Evolutionary conservation across 2,113 vertebrate genomes (phyloP).

Genomic region (Labeo rohita): DNA sequence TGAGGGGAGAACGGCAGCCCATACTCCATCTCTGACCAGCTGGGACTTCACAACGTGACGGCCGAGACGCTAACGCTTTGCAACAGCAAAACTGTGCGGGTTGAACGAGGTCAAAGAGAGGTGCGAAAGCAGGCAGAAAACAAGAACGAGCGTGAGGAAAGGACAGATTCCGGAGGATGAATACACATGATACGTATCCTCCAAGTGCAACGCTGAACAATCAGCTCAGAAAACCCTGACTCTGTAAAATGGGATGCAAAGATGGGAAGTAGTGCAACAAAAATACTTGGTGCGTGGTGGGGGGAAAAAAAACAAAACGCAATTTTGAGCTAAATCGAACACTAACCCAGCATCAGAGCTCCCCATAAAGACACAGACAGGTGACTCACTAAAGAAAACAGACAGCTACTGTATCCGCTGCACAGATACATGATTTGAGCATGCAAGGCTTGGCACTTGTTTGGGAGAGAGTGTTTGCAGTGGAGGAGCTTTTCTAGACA

Average conservation of each 20-base stretch:
- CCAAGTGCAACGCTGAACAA: conserved; percentile 64
- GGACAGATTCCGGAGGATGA: conserved; percentile 1
- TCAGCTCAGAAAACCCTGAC: conserved; percentile 64
- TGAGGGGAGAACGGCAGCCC: background rate
- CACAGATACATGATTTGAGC: conserved; percentile 47
- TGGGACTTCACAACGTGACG: conserved; percentile 12
- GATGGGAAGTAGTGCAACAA: conserved; percentile 51
- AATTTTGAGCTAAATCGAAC: background rate
- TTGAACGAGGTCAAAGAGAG: conserved; percentile 37
- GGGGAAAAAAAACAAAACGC: background rate
- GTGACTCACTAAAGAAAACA: conserved; percentile 36
- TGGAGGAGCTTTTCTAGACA: conserved; percentile 8
- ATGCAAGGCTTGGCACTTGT: conserved; percentile 1
- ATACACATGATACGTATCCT: conserved; percentile 56
- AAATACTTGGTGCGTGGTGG: conserved; percentile 12
- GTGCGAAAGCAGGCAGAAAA: conserved; percentile 41
- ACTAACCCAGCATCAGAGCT: conserved; percentile 22
- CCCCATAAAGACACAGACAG: conserved; percentile 17
- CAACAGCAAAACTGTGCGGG: conserved; percentile 43
- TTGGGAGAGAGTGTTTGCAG: background rate
- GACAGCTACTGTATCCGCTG: conserved; percentile 54
- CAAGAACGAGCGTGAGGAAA: conserved; percentile 51
- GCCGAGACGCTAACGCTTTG: conserved; percentile 8
- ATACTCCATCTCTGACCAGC: conserved; percentile 8
- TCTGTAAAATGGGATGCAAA: conserved; percentile 54